A percentile compares a stretch with the other conserved stretches of the same genome.
Conservation (phyloP, 2,888 invertebrate genomes). For the Rotaria macrura region DNA sequence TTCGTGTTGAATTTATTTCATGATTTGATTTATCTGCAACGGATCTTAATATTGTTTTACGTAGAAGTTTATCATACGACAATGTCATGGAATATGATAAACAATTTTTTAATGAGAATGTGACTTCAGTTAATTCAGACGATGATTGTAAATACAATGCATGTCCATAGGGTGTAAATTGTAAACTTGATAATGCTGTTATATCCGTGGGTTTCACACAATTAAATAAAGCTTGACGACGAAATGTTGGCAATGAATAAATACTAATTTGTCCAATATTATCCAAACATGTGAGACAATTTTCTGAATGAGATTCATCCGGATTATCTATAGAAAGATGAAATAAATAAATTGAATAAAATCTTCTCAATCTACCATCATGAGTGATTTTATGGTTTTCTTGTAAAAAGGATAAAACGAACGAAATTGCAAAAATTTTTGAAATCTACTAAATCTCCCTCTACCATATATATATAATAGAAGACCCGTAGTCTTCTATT, state of each 20-base stretch:
- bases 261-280: constrained; percentile 31
- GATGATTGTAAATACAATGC: constrained; percentile 33
- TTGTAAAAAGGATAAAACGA: no score
- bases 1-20: neutral
- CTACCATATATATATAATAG: no score
- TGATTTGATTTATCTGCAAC: neutral
- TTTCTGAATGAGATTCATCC: constrained; percentile 21
- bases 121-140: constrained; percentile 23
- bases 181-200: constrained; percentile 28
- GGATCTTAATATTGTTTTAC: neutral
- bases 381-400: no score
- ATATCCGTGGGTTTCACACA: constrained; percentile 32
- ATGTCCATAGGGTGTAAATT: constrained; percentile 29
- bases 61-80: neutral
- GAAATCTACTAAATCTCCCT: no score
- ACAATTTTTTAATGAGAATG: neutral
- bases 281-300: constrained; percentile 26
- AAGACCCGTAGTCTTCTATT: no score
- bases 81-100: neutral
- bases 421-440: no score
- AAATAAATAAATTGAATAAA: no score
- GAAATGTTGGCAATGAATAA: constrained; percentile 26
- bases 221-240: constrained; percentile 29
- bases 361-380: no score
- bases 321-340: neutral